A percentile compares a stretch with the other conserved stretches of the same genome.
Evolutionary conservation across 2,888 invertebrate genomes (phyloP).

Genomic region (Drosophila affinis): DNA sequence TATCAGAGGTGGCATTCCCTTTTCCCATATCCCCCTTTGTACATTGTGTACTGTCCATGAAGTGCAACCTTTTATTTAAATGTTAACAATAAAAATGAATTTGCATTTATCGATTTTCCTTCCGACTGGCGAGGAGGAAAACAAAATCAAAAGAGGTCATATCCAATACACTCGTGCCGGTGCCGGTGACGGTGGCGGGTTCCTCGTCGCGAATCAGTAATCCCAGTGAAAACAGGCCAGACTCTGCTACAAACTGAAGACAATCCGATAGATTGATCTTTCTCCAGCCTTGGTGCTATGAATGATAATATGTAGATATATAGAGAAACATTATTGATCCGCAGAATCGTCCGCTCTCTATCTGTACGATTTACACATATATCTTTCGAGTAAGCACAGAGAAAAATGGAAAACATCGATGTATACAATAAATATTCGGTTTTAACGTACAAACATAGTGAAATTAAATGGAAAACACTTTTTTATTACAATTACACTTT

Average conservation of each 20-base stretch:
- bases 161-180: conserved; percentile 17
- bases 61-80: conserved; percentile 57
- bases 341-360: too few relatives aligned
- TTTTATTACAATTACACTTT: too few relatives aligned
- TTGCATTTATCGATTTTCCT: conserved; percentile 57
- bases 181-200: background rate
- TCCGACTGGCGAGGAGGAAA: conserved; percentile 21
- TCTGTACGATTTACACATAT: too few relatives aligned
- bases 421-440: too few relatives aligned
- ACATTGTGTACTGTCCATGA: conserved; percentile 45
- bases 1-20: conserved; percentile 47
- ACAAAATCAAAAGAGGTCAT: conserved; percentile 30
- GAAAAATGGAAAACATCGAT: too few relatives aligned
- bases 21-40: conserved; percentile 14
- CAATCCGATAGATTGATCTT: background rate
- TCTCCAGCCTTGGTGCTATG: background rate
- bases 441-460: too few relatives aligned
- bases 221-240: background rate
- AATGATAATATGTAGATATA: background rate
- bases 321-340: too few relatives aligned
- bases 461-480: too few relatives aligned
- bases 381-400: too few relatives aligned
- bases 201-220: conserved; percentile 22
- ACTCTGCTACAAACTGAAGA: background rate
- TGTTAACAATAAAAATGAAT: conserved; percentile 59